Evolutionary conservation across 2,888 invertebrate genomes (phyloP), one percentile per base, ranked within the genome.

Genomic region (Acleris laterana): DNA sequence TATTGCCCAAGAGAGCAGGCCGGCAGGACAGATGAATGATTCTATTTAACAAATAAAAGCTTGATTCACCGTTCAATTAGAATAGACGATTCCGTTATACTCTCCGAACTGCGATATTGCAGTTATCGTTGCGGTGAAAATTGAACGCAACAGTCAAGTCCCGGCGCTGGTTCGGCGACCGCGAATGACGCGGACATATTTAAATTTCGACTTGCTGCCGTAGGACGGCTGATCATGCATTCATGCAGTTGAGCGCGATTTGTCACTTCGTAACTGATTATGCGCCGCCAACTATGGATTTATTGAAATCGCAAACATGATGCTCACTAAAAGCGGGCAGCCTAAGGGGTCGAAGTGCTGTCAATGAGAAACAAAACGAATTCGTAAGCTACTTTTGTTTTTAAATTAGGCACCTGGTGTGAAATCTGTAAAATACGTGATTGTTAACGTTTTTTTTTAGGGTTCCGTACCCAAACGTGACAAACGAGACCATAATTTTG

Each of bases 111-210:
- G 55, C 42, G 46, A 53, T 55, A 60, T 59, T 38, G 53, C 53
- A 38, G 53, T 64, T 60, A 60, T 60, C 59, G 60, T 55, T 50
- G 48, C 55, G 64, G 53, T 64, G 64, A 65, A 65, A 60, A 60
- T 55, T 55, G 19, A 55, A 65, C 49, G 55, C 64, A 55, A 55
- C 59, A 50, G 60, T 50, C 53, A 60, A 60, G 49, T 50, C 16
- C 44, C 46, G 28, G 28, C 58, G 48, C 20, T 56, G 46, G 61
- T 66, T 66, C 64, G 64, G 49, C 59, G 58, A 63, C 63, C 58
- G 63, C 42, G 64, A 64, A 64, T 64, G 58, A 62, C 61, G 53
- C 68, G 57, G 61, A 62, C 68, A 58, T 53, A 64, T 68, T 68
- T 59, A 68, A 65, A 59, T 65, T 60, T 60, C 19, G 64, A 60